phyloP scores from a whole-genome alignment of 2,888 invertebrate species.

The Apotomis betuletana region DNA sequence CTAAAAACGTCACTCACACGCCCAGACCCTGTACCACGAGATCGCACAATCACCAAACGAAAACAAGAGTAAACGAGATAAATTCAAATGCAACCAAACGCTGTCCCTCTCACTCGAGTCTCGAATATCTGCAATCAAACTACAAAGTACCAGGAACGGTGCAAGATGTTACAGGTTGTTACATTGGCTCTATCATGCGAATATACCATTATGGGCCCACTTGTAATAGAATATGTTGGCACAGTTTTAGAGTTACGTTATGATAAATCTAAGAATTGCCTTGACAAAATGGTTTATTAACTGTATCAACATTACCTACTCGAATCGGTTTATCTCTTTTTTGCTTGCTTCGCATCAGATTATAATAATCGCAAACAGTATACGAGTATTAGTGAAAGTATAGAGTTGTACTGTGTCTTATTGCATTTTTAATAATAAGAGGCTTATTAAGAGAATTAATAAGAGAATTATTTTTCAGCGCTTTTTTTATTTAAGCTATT shows the following conservation, averaged over 20 bases:
- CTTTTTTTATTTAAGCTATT: too few relatives aligned
- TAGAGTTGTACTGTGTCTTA: too few relatives aligned
- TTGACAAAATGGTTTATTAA: constrained; percentile 18
- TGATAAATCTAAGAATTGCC: constrained; percentile 12
- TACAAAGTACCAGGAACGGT: constrained; percentile 28
- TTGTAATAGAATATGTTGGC: constrained; percentile 37
- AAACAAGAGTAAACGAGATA: constrained; percentile 24
- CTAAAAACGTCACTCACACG: constrained; percentile 66
- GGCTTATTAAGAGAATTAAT: too few relatives aligned
- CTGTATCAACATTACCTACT: background rate
- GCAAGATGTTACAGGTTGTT: constrained; percentile 35
- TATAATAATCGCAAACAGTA: too few relatives aligned
- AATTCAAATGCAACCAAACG: constrained; percentile 4
- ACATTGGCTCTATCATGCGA: constrained; percentile 35
- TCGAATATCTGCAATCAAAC: constrained; percentile 8
- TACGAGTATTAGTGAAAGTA: too few relatives aligned
- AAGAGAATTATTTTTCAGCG: too few relatives aligned
- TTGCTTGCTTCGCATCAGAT: too few relatives aligned
- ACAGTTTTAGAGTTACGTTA: constrained; percentile 37
- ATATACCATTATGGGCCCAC: constrained; percentile 28
- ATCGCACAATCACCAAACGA: constrained; percentile 6
- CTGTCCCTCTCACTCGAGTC: constrained; percentile 26
- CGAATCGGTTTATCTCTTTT: background rate
- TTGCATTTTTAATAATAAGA: too few relatives aligned
- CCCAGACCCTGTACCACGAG: constrained; percentile 22